Conservation (phyloP, 2,113 vertebrate genomes). For the Paracanthobrama guichenoti region DNA sequence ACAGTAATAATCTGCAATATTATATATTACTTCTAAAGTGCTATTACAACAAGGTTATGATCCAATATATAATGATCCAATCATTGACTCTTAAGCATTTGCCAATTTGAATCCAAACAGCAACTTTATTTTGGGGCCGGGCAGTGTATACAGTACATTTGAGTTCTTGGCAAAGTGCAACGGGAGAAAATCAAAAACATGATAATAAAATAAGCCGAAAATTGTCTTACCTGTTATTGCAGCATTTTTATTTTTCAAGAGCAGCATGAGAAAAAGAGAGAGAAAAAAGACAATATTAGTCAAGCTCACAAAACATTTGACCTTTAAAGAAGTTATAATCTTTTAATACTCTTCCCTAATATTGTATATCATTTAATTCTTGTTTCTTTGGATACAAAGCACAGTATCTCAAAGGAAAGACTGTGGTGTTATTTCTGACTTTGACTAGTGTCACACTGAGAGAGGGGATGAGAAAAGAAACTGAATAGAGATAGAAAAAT, state of each 20-base stretch:
- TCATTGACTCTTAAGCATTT: no score
- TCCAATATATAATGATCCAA: no score
- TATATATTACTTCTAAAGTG: no score
- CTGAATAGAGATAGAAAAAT: neutral
- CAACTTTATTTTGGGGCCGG: no score
- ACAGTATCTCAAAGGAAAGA: neutral
- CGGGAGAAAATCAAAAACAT: no score
- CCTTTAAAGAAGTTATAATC: neutral
- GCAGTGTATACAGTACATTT: no score
- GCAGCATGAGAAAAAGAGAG: neutral
- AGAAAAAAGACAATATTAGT: neutral
- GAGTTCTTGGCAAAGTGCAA: no score
- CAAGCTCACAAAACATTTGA: neutral
- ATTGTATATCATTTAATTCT: neutral
- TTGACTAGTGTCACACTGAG: neutral
- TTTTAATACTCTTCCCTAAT: no score
- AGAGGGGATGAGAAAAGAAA: neutral
- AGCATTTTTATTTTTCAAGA: neutral
- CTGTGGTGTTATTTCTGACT: neutral
- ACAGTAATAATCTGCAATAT: no score
- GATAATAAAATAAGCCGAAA: neutral
- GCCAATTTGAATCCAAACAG: no score
- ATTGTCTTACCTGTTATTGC: slow-evolving; percentile 28
- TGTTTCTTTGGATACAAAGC: neutral
- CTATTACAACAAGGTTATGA: no score